Evolutionary conservation across 2,113 vertebrate species (phyloP), one percentile per base, ranked within the genome.

Genomic region (Brienomyrus longianalis): DNA sequence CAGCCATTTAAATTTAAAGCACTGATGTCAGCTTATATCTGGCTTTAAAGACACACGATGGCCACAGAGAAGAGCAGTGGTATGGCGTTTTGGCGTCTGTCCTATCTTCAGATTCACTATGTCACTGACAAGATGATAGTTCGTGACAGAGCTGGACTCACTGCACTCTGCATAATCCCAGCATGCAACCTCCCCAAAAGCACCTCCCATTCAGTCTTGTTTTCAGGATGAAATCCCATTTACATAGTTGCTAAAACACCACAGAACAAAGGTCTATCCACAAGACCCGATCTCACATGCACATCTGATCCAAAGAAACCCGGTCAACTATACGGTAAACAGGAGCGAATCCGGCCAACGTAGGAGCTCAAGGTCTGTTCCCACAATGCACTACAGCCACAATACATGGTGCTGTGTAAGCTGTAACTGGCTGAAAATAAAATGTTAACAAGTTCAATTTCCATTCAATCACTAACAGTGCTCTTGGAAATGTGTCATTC

Each of bases 401-500:
- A 98, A 97, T 31, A 70, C 96, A 97, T 93, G 96, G 97, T 19
- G 51, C 97, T 96, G 96, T 97, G 96, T 96, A 97, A 98, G 97
- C 96, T 98, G 97, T 98, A 98, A 98, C 97, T 98, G 96, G 94
- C 98, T 98, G 97, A 47, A 88, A 97, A 99, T 98, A 99, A 97
- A 99, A 99, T 98, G 98, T 98, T 99, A 99, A 99, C 98, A 99
- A 98, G 98, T 99, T 99, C 97, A 98, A 99, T 99, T 99, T 99
- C 97, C 97, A 98, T 99, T 99, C 98, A 99, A 99, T 99, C 98
- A 99, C 97, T 96, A 96, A 95, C 96, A 94, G 96, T 97, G 98
- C 98, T 98, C 97, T 98, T 97, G 97, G 98, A 99, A 99, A 99
- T 97, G 97, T 99, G 99, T 98, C 98, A 98, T 98, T 97, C 97